phyloP scores from a whole-genome alignment of 2,113 vertebrate species.

The Willisornis vidua region DNA sequence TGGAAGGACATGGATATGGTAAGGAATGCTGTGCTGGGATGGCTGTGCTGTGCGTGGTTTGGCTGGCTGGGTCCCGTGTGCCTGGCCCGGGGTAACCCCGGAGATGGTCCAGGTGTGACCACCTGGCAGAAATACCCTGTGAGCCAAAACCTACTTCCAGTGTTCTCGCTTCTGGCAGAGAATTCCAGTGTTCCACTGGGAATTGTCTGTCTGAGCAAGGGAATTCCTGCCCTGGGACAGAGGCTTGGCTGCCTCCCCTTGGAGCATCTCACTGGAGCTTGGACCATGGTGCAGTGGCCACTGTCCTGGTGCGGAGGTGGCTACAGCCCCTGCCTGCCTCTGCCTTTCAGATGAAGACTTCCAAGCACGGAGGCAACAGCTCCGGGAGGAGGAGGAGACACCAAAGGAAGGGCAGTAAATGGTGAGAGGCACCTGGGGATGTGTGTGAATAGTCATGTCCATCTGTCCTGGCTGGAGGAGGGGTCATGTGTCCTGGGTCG shows the following conservation, averaged over 20 bases:
- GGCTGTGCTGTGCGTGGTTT: neutral
- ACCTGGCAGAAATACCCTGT: rapidly evolving
- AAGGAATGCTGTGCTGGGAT: constrained; percentile 26
- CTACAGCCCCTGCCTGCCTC: neutral
- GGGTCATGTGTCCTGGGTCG: neutral
- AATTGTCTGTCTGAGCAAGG: neutral
- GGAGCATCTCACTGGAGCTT: neutral
- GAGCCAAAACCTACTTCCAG: neutral
- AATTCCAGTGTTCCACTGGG: rapidly evolving
- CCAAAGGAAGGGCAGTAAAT: constrained; percentile 82
- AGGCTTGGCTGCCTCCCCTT: neutral
- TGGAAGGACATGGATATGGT: constrained; percentile 90
- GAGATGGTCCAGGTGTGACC: neutral
- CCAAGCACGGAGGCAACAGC: constrained; percentile 71
- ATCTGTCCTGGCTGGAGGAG: neutral
- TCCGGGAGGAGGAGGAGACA: constrained; percentile 77
- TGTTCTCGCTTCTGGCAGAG: neutral
- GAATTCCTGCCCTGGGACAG: neutral
- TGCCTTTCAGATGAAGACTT: constrained; percentile 85
- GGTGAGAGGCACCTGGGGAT: constrained; percentile 67
- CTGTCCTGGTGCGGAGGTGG: rapidly evolving
- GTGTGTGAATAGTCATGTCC: rapidly evolving
- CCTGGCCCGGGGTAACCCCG: neutral
- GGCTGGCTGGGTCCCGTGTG: rapidly evolving
- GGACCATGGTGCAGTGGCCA: rapidly evolving